A percentile compares a stretch with the other conserved stretches of the same genome.
Evolutionary conservation across 2,113 vertebrate genomes (phyloP).

Genomic region (Nothoprocta pentlandii): DNA sequence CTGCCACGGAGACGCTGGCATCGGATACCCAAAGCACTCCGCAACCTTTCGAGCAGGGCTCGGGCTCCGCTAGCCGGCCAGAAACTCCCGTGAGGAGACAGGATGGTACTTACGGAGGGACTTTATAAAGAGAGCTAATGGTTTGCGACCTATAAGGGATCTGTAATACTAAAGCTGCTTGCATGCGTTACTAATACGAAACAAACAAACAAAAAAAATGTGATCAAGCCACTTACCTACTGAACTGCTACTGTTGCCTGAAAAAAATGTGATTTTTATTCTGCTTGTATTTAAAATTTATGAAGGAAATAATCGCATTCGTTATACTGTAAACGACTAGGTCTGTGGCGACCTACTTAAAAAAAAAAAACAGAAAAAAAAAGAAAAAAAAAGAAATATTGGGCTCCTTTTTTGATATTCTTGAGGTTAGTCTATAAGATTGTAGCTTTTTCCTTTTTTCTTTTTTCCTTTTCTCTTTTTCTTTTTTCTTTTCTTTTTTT

Average conservation of each 20-base stretch:
- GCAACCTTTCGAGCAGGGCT: constrained; percentile 78
- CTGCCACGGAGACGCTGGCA: constrained; percentile 73
- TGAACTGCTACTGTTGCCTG: constrained; percentile 88
- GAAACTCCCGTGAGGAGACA: constrained; percentile 77
- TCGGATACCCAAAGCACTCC: constrained; percentile 77
- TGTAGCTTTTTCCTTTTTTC: constrained; percentile 25
- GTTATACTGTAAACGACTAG: constrained; percentile 81
- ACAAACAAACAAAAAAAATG: constrained; percentile 74
- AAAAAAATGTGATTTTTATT: constrained; percentile 86
- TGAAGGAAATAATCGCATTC: constrained; percentile 83
- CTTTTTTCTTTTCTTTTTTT: background rate
- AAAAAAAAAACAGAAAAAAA: background rate
- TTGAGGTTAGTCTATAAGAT: constrained; percentile 66
- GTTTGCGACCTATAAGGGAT: constrained; percentile 62
- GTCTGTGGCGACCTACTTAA: constrained; percentile 67
- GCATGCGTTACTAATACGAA: constrained; percentile 87
- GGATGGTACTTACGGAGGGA: constrained; percentile 79
- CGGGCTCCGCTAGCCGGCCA: constrained; percentile 79
- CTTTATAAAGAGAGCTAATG: constrained; percentile 74
- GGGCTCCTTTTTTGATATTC: constrained; percentile 71
- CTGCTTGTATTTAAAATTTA: constrained; percentile 84
- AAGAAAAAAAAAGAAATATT: constrained; percentile 28
- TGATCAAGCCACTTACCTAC: constrained; percentile 85
- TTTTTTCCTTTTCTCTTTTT: rapidly evolving
- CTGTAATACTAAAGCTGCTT: constrained; percentile 83